A percentile compares a stretch with the other conserved stretches of the same genome.
Evolutionary conservation across 1,140 invertebrate species (phyloP).

Genomic region (Aphaenogaster floridana): DNA sequence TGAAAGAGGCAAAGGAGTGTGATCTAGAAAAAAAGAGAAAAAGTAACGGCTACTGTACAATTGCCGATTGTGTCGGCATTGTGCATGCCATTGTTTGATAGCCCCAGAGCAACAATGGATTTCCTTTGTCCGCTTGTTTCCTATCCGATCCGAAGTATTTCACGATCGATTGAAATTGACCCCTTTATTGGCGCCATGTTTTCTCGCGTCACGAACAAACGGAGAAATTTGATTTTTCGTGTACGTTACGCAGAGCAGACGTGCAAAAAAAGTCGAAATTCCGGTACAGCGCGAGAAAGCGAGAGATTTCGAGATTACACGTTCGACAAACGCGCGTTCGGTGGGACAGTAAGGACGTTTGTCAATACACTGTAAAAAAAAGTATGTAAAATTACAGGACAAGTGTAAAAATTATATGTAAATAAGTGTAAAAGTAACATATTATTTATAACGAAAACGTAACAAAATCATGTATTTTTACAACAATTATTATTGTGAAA

Average conservation of each 20-base stretch:
- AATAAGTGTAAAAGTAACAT: no score
- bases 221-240: constrained; percentile 50
- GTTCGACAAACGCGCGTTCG: neutral
- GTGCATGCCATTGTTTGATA: constrained; percentile 76
- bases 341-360: neutral
- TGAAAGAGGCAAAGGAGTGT: constrained; percentile 44
- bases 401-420: no score
- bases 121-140: constrained; percentile 59
- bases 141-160: constrained; percentile 51
- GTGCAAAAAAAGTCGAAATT: neutral
- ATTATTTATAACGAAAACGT: no score
- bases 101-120: constrained; percentile 70
- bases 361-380: neutral
- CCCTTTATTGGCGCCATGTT: constrained; percentile 49
- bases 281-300: neutral
- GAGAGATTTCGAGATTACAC: constrained; percentile 7
- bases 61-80: constrained; percentile 66
- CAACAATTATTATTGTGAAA: no score
- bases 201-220: constrained; percentile 44
- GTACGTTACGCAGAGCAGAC: constrained; percentile 12
- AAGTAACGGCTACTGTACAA: constrained; percentile 55
- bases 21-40: constrained; percentile 63
- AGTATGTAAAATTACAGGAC: no score
- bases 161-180: constrained; percentile 56
- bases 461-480: no score